Evolutionary conservation across 2,113 vertebrate genomes (phyloP).

Genomic region (Actinemys pallida): DNA sequence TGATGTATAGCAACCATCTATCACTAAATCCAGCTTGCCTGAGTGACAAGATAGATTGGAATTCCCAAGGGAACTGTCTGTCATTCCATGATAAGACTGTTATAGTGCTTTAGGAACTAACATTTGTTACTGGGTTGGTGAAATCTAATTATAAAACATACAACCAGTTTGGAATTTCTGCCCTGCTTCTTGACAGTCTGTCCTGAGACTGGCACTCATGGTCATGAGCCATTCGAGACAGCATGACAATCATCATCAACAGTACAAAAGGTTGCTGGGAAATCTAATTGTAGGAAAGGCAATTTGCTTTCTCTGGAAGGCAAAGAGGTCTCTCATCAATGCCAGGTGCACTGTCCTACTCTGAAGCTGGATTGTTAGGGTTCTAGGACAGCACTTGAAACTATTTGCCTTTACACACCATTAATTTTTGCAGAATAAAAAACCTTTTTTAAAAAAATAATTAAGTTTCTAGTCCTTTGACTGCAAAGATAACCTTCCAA

Average conservation of each 20-base stretch:
- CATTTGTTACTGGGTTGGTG: no score
- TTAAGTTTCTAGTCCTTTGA: not conserved
- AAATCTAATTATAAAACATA: no score
- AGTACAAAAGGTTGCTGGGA: not conserved
- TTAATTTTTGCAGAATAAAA: not conserved
- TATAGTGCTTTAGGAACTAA: no score
- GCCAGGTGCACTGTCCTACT: not conserved
- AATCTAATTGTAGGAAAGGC: not conserved
- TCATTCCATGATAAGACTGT: no score
- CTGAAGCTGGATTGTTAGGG: not conserved
- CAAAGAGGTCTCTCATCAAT: not conserved
- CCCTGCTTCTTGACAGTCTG: no score
- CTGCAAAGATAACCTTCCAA: slow-evolving; percentile 49
- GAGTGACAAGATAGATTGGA: no score
- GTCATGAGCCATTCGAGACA: no score
- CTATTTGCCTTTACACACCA: not conserved
- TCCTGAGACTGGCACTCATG: no score
- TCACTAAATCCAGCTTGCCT: no score
- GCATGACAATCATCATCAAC: not conserved
- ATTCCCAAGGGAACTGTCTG: no score
- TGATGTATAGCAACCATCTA: no score
- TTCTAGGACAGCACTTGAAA: not conserved
- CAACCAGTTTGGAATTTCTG: no score
- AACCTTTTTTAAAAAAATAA: not conserved
- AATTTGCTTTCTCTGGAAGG: not conserved